Evolutionary conservation across 1,140 invertebrate species (phyloP).

Genomic region (Trichonephila inaurata): DNA sequence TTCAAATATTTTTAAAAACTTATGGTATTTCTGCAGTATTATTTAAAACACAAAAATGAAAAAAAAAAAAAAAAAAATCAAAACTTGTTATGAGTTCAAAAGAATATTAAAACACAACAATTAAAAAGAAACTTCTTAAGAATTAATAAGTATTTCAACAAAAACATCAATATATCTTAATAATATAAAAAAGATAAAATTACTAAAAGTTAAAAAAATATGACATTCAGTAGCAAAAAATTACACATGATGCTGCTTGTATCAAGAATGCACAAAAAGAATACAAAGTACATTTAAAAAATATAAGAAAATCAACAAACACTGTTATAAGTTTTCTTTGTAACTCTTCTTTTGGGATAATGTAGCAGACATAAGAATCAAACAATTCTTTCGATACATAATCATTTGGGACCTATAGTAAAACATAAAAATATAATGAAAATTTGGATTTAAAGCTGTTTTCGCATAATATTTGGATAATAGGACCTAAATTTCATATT

Average conservation of each 20-base stretch:
- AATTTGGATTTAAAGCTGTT: too few species aligned
- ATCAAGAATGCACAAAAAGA: background rate
- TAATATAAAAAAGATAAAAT: background rate
- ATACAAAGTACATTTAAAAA: background rate
- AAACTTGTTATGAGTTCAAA: too few species aligned
- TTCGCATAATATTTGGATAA: too few species aligned
- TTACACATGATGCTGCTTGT: background rate
- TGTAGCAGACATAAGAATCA: conserved; percentile 95
- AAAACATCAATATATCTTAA: background rate
- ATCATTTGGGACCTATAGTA: conserved; percentile 84
- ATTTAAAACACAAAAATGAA: too few species aligned
- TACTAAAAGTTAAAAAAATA: background rate
- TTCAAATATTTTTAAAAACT: too few species aligned
- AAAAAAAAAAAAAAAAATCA: too few species aligned
- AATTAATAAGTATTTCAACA: background rate
- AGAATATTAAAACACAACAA: too few species aligned
- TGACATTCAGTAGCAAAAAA: background rate
- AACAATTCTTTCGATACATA: conserved; percentile 95
- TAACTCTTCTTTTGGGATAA: conserved; percentile 94
- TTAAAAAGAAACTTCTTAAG: too few species aligned
- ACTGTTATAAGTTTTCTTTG: conserved; percentile 63
- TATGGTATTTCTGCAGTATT: too few species aligned
- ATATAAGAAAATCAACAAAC: background rate
- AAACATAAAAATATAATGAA: conserved; percentile 45
- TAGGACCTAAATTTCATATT: too few species aligned